Evolutionary conservation across 2,888 invertebrate genomes (phyloP).

Genomic region (Cyrtodaria siliqua): DNA sequence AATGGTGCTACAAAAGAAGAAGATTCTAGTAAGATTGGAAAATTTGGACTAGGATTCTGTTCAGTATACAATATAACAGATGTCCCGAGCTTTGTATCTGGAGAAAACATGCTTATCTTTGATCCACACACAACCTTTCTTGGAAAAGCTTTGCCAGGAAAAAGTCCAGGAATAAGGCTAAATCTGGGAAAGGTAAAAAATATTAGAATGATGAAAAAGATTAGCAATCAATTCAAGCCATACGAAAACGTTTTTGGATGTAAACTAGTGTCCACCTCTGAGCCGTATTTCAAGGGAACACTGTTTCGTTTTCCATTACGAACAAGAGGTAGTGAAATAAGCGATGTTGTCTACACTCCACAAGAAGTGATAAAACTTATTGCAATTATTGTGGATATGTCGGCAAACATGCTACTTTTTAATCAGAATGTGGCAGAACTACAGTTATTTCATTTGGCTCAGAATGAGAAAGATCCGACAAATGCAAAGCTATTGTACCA

Average conservation of each 20-base stretch:
- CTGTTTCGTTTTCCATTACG: slow-evolving; percentile 83
- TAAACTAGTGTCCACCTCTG: slow-evolving; percentile 32
- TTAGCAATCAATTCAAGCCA: slow-evolving; percentile 74
- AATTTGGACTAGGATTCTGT: slow-evolving; percentile 84
- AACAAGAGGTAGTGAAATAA: slow-evolving; percentile 79
- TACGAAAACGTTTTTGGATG: slow-evolving; percentile 76
- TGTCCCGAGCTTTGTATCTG: slow-evolving; percentile 83
- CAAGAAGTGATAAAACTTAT: slow-evolving; percentile 75
- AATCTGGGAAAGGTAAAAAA: slow-evolving; percentile 58
- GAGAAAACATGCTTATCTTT: slow-evolving; percentile 80
- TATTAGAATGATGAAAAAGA: slow-evolving; percentile 41
- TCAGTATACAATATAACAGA: slow-evolving; percentile 84
- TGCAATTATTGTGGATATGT: slow-evolving; percentile 68
- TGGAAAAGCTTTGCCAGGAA: slow-evolving; percentile 61
- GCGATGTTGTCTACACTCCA: slow-evolving; percentile 69
- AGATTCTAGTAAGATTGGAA: slow-evolving; percentile 79
- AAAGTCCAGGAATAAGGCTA: slow-evolving; percentile 71
- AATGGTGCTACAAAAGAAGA: slow-evolving; percentile 80
- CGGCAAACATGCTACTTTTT: slow-evolving; percentile 81
- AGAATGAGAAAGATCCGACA: slow-evolving; percentile 5
- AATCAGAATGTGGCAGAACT: slow-evolving; percentile 80
- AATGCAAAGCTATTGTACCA: slow-evolving; percentile 5
- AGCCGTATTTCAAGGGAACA: slow-evolving; percentile 71
- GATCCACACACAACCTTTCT: slow-evolving; percentile 82
- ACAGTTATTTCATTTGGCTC: slow-evolving; percentile 72